phyloP scores from a whole-genome alignment of 1,140 invertebrate genomes.

The Rhizoglyphus robini region DNA sequence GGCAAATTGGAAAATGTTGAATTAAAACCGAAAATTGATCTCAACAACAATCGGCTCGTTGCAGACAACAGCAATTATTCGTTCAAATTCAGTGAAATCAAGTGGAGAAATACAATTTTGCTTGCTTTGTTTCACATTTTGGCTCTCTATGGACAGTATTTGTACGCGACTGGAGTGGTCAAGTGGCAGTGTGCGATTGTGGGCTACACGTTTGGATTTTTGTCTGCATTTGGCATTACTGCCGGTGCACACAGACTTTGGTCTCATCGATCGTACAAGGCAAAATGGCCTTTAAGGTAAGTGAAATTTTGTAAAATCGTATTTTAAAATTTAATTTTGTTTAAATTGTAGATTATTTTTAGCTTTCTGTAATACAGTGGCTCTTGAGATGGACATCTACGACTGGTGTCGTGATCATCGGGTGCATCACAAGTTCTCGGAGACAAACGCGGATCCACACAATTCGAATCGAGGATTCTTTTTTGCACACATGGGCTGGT shows the following conservation, averaged over 20 bases:
- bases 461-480: constrained; percentile 88
- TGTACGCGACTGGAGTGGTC: constrained; percentile 48
- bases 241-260: constrained; percentile 84
- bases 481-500: constrained; percentile 89
- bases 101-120: constrained; percentile 74
- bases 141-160: constrained; percentile 67
- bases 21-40: no score
- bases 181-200: constrained; percentile 56
- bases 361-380: constrained; percentile 27
- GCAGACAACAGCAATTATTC: neutral
- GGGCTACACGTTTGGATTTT: neutral
- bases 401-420: constrained; percentile 93
- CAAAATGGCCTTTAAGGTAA: constrained; percentile 57
- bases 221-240: constrained; percentile 52
- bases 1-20: no score
- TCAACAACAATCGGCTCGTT: no score
- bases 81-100: neutral
- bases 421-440: no score
- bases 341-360: constrained; percentile 54
- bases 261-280: constrained; percentile 86
- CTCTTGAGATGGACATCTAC: constrained; percentile 63
- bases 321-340: neutral
- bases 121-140: constrained; percentile 68
- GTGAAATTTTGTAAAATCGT: neutral
- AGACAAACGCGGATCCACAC: constrained; percentile 90